phyloP scores from a whole-genome alignment of 2,113 vertebrate genomes.

The Smithornis capensis region DNA sequence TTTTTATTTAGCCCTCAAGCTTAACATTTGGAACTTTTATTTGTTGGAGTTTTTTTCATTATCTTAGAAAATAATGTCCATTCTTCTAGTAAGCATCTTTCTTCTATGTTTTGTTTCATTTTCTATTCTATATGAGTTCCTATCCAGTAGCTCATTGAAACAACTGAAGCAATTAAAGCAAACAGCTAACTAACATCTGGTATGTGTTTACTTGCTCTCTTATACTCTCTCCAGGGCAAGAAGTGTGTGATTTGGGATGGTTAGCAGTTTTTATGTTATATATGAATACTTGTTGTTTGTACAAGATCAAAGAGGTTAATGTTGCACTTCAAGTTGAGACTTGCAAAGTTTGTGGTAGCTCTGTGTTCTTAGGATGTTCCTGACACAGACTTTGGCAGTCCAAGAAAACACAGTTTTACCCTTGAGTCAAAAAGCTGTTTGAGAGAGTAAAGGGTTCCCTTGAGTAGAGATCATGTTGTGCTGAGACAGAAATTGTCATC shows the following conservation, averaged over 20 bases:
- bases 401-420: background rate
- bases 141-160: slow-evolving; percentile 20
- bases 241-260: slow-evolving; percentile 7
- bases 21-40: slow-evolving; percentile 42
- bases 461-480: background rate
- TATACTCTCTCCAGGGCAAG: slow-evolving; percentile 1
- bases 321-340: background rate
- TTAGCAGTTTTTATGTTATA: slow-evolving; percentile 13
- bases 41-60: background rate
- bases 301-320: slow-evolving; percentile 1
- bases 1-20: slow-evolving; percentile 56
- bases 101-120: slow-evolving; percentile 22
- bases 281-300: slow-evolving; percentile 6
- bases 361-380: background rate
- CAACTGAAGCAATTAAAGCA: slow-evolving; percentile 27
- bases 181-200: slow-evolving; percentile 40
- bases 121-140: background rate
- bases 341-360: background rate
- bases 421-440: background rate
- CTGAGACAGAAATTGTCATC: background rate
- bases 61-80: slow-evolving; percentile 2
- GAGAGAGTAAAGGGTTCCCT: background rate
- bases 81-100: slow-evolving; percentile 22
- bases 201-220: slow-evolving; percentile 11
- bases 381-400: background rate